phyloP scores from a whole-genome alignment of 2,113 vertebrate genomes.

The Melanerpes aurifrons region DNA sequence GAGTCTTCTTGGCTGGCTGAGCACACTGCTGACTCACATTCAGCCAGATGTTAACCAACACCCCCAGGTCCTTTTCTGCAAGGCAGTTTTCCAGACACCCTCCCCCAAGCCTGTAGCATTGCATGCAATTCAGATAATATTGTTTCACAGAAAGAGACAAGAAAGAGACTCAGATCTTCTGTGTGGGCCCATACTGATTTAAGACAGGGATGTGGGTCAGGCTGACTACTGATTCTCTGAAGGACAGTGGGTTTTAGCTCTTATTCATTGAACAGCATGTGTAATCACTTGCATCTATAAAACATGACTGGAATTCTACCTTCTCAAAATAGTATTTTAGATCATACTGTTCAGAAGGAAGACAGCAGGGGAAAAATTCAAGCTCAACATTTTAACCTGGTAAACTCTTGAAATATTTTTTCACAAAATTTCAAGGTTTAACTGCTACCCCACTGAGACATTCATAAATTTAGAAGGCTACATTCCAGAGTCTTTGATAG shows the following conservation, averaged over 20 bases:
- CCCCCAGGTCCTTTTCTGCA: too few species aligned
- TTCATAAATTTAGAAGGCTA: not conserved
- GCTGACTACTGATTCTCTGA: not conserved
- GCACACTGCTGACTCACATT: too few species aligned
- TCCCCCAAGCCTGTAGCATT: too few species aligned
- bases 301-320: not conserved
- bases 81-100: too few species aligned
- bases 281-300: not conserved
- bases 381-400: not conserved
- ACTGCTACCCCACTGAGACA: not conserved
- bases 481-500: not conserved
- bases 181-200: not conserved
- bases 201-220: not conserved
- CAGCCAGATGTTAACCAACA: too few species aligned
- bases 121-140: not conserved
- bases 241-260: not conserved
- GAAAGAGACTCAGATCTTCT: not conserved
- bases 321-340: not conserved
- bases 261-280: not conserved
- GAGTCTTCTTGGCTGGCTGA: too few species aligned
- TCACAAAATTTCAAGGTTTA: slow-evolving; percentile 8
- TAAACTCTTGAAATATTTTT: not conserved
- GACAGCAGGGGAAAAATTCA: not conserved
- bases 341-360: not conserved
- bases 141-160: not conserved